A percentile compares a stretch with the other conserved stretches of the same genome.
These are phyloP conservation scores for Tinamus major DNA, from an alignment of 2,797 vertebrate species.

Conservation along the genomic window DNA sequence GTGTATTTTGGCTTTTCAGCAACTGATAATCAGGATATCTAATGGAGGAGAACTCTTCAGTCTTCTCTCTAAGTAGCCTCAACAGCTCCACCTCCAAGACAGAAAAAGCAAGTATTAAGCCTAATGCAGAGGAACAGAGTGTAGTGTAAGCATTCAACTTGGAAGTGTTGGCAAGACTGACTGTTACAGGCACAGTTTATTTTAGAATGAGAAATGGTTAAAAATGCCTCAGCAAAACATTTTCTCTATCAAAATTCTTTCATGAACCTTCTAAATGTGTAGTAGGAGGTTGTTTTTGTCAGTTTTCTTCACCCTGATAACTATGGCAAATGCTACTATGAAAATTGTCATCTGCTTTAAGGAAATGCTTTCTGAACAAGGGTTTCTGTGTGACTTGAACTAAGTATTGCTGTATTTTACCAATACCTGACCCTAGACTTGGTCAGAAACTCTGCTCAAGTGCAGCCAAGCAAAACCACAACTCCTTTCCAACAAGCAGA, in stretches of 20 bases:
- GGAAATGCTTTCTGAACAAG: not conserved
- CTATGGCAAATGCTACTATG: not conserved
- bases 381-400: not conserved
- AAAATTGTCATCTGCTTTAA: not conserved
- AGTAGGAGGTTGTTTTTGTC: not conserved
- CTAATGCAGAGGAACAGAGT: not conserved
- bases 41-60: not conserved
- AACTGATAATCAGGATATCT: not conserved
- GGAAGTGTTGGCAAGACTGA: not conserved
- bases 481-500: not conserved
- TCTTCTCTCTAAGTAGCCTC: not conserved
- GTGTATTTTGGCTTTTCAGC: not conserved
- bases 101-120: not conserved
- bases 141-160: not conserved
- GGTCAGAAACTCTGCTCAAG: not conserved
- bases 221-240: not conserved
- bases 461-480: not conserved
- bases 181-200: not conserved
- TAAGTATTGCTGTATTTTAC: not conserved
- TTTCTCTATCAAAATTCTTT: not conserved
- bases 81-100: not conserved
- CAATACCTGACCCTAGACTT: not conserved
- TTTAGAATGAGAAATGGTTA: not conserved
- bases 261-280: not conserved
- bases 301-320: not conserved